These are phyloP conservation scores for Thaumatotibia leucotreta DNA, from an alignment of 1,140 invertebrate genomes.

Conservation along the genomic window DNA sequence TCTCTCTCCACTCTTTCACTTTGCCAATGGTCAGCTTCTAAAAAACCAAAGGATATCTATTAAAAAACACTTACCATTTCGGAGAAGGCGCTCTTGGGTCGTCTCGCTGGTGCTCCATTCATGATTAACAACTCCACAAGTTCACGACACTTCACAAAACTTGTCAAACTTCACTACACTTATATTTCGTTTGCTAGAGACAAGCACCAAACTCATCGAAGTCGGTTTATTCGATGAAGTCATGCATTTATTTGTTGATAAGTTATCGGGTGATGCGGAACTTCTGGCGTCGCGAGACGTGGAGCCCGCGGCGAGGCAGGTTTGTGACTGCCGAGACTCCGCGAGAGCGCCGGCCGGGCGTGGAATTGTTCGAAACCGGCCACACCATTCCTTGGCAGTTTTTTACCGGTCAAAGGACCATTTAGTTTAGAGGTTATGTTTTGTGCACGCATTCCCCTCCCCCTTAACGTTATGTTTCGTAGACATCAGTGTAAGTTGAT, in stretches of 20 bases:
- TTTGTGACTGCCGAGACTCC: constrained; percentile 47
- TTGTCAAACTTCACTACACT: constrained; percentile 53
- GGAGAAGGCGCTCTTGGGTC: constrained; percentile 66
- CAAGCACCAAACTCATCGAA: constrained; percentile 16
- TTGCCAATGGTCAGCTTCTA: constrained; percentile 4
- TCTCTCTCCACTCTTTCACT: neutral
- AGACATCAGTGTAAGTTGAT: neutral
- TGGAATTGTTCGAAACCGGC: neutral
- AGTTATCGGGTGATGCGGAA: constrained; percentile 51
- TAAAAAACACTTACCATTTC: constrained; percentile 51
- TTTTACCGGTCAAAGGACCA: constrained; percentile 58
- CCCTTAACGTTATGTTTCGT: neutral
- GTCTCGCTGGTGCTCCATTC: constrained; percentile 66
- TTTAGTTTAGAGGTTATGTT: constrained; percentile 43
- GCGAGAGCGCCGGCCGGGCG: constrained; percentile 20
- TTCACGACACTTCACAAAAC: constrained; percentile 7
- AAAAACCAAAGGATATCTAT: neutral
- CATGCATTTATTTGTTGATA: constrained; percentile 68
- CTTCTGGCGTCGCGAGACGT: constrained; percentile 36
- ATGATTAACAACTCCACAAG: constrained; percentile 33
- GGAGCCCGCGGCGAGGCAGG: constrained; percentile 38
- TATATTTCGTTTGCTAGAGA: constrained; percentile 20
- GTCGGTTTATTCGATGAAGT: constrained; percentile 66
- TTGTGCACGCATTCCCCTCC: constrained; percentile 26
- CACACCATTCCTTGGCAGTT: constrained; percentile 21